These are phyloP conservation scores for Ophraella communa DNA, from an alignment of 2,888 invertebrate species.

Conservation along the genomic window DNA sequence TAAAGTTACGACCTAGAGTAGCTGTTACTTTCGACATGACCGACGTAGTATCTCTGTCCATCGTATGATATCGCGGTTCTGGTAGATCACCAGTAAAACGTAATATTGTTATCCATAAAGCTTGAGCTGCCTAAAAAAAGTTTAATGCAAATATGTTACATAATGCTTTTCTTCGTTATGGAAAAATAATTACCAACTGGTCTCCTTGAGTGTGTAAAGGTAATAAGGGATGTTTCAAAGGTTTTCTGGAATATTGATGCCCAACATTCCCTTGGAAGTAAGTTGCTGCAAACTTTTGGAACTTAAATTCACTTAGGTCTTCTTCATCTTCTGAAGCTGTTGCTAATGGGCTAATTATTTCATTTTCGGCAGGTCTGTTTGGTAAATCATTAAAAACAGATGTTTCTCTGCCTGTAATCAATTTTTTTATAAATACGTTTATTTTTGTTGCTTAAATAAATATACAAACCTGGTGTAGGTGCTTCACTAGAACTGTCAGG, in stretches of 20 bases:
- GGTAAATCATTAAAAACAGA: slow-evolving; percentile 87
- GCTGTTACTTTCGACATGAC: slow-evolving; percentile 99
- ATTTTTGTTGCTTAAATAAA: not conserved
- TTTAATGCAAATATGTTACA: not conserved
- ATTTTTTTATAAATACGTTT: not conserved
- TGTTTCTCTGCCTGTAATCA: slow-evolving; percentile 70
- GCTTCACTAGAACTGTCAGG: slow-evolving; percentile 91
- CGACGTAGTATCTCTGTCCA: slow-evolving; percentile 95
- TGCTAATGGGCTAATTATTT: slow-evolving; percentile 82
- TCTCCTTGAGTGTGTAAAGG: slow-evolving; percentile 94
- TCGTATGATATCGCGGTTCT: slow-evolving; percentile 93
- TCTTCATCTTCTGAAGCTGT: slow-evolving; percentile 87
- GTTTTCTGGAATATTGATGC: slow-evolving; percentile 93
- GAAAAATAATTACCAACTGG: slow-evolving; percentile 69
- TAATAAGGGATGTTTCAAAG: slow-evolving; percentile 90
- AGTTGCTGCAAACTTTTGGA: slow-evolving; percentile 98
- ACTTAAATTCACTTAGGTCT: slow-evolving; percentile 95
- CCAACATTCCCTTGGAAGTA: slow-evolving; percentile 98
- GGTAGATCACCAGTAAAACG: slow-evolving; percentile 96
- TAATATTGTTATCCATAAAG: slow-evolving; percentile 96
- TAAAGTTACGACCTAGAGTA: slow-evolving; percentile 93
- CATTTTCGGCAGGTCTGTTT: slow-evolving; percentile 74
- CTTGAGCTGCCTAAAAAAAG: slow-evolving; percentile 83
- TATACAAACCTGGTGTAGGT: slow-evolving; percentile 70
- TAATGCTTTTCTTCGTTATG: not conserved